Percentiles rank a stretch among this genome's conserved stretches.
These are phyloP conservation scores for Progne subis DNA, from an alignment of 2,113 vertebrate genomes.

Conservation along the genomic window DNA sequence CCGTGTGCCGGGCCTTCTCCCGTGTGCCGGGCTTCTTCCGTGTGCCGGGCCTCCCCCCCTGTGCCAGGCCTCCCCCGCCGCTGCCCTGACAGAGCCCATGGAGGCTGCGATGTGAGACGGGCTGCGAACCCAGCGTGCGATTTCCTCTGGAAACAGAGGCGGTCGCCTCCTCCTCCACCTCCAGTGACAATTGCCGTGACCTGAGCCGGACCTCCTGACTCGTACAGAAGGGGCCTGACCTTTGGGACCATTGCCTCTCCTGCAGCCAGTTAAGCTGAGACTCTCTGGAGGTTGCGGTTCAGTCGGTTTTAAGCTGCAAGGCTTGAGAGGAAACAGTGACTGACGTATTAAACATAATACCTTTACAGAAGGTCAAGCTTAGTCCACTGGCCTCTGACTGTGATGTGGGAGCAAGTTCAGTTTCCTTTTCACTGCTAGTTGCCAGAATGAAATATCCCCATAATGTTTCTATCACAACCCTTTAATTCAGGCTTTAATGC, in stretches of 20 bases:
- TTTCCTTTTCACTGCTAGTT: not conserved
- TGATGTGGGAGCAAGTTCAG: not conserved
- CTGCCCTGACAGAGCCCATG: fast-evolving
- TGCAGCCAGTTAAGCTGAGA: not conserved
- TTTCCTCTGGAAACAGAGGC: not conserved
- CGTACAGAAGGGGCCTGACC: fast-evolving
- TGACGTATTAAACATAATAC: fast-evolving
- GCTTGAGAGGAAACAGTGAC: not conserved
- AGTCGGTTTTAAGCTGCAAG: not conserved
- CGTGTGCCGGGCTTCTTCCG: too few relatives aligned
- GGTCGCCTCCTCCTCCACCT: not conserved
- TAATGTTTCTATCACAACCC: not conserved
- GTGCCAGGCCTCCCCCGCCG: not conserved
- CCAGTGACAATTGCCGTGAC: not conserved
- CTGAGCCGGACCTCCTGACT: not conserved
- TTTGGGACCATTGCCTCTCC: not conserved
- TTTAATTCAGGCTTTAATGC: not conserved
- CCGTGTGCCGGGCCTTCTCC: too few relatives aligned
- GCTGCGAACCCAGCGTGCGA: fast-evolving
- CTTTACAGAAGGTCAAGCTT: not conserved
- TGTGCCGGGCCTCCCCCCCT: fast-evolving
- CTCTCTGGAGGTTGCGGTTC: not conserved
- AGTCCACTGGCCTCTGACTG: not conserved
- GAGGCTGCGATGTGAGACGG: not conserved
- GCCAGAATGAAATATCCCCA: not conserved